Evolutionary conservation across 2,113 vertebrate genomes (phyloP).

Genomic region (Condylura cristata): DNA sequence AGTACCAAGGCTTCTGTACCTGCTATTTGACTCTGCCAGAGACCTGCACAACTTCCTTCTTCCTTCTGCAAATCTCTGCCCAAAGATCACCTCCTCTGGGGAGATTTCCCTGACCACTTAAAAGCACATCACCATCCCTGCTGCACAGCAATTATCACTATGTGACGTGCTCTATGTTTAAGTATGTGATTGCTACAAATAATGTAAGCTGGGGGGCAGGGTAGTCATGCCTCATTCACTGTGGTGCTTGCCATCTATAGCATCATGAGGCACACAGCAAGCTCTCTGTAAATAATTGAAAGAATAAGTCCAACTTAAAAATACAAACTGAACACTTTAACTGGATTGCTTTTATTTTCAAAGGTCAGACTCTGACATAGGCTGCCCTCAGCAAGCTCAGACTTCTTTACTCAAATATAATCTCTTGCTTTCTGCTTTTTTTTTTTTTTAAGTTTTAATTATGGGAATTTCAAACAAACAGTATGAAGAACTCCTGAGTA

Average conservation of each 20-base stretch:
- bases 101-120: neutral
- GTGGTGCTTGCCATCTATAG: neutral
- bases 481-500: neutral
- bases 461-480: neutral
- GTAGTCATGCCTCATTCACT: neutral
- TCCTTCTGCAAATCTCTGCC: neutral
- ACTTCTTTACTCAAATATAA: neutral
- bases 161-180: neutral
- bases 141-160: neutral
- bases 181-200: neutral
- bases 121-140: neutral
- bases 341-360: neutral
- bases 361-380: neutral
- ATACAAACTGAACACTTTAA: neutral
- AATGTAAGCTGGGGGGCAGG: neutral
- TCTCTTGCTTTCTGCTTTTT: neutral
- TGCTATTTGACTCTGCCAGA: neutral
- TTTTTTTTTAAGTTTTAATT: neutral
- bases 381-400: neutral
- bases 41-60: neutral
- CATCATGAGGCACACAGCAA: neutral
- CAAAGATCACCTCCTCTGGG: neutral
- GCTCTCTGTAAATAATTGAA: neutral
- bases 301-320: neutral
- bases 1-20: neutral